Evolutionary conservation across 2,113 vertebrate genomes (phyloP).

Genomic region (Otis tarda): DNA sequence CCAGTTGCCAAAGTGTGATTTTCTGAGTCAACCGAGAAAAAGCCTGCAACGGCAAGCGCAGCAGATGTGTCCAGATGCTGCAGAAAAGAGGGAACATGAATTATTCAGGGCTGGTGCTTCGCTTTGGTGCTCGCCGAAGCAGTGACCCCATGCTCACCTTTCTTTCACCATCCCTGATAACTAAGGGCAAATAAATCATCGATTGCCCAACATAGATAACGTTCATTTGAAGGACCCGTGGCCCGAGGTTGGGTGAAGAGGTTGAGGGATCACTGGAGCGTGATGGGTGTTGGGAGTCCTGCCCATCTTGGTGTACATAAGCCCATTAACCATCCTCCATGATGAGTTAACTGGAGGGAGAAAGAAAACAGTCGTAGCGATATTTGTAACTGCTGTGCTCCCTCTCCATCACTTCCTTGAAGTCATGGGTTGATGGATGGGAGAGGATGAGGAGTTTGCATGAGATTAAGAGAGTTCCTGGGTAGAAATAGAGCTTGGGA

Average conservation of each 20-base stretch:
- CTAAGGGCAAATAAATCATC: background rate
- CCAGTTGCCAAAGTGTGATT: constrained; percentile 19
- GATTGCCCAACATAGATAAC: background rate
- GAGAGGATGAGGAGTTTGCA: background rate
- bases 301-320: background rate
- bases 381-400: background rate
- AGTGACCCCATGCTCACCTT: background rate
- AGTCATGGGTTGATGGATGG: background rate
- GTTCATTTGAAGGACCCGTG: background rate
- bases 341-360: background rate
- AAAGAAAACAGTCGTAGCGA: background rate
- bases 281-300: background rate
- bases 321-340: background rate
- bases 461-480: background rate
- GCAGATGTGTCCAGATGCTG: constrained; percentile 48
- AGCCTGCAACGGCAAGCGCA: fast-evolving
- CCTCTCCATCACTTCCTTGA: background rate
- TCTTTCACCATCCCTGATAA: background rate
- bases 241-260: fast-evolving
- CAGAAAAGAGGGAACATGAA: constrained; percentile 30
- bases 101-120: constrained; percentile 59
- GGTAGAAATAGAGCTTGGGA: background rate
- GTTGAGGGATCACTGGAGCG: fast-evolving
- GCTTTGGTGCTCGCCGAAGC: fast-evolving
- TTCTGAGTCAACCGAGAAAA: constrained; percentile 10